Conservation (phyloP, 2,888 invertebrate species). For the Calliopum simillimum region DNA sequence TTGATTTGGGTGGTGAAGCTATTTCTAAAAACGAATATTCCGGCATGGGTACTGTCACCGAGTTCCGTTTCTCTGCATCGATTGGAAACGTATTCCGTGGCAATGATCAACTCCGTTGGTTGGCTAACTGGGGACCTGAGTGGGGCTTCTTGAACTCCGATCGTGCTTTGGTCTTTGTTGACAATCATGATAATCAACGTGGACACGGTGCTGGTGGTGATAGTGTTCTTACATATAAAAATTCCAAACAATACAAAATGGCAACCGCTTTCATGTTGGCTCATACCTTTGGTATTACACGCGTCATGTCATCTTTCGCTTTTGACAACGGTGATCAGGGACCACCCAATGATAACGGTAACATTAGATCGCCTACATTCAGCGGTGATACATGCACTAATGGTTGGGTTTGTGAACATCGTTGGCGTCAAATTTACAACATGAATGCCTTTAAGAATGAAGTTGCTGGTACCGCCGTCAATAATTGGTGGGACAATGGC, state of each 20-base stretch:
- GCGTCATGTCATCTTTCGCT: constrained; percentile 87
- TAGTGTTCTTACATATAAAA: constrained; percentile 77
- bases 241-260: constrained; percentile 77
- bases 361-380: constrained; percentile 75
- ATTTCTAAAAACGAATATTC: constrained; percentile 69
- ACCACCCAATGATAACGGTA: constrained; percentile 75
- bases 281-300: constrained; percentile 82
- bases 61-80: constrained; percentile 71
- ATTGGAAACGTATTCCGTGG: constrained; percentile 72
- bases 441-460: constrained; percentile 84
- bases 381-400: constrained; percentile 72
- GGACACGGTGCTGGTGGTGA: constrained; percentile 75
- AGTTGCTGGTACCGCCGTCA: constrained; percentile 71
- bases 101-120: constrained; percentile 74
- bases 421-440: constrained; percentile 84
- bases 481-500: constrained; percentile 85
- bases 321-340: constrained; percentile 75
- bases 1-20: constrained; percentile 73
- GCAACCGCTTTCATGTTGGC: constrained; percentile 92
- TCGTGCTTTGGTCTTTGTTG: constrained; percentile 83
- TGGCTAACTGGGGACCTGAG: constrained; percentile 74
- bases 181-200: constrained; percentile 93
- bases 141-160: constrained; percentile 76
- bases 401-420: constrained; percentile 88
- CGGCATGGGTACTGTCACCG: constrained; percentile 76